Base-by-base conservation (phyloP, 2,113 vertebrate genomes). In the Bujurquina vittata region DNA sequence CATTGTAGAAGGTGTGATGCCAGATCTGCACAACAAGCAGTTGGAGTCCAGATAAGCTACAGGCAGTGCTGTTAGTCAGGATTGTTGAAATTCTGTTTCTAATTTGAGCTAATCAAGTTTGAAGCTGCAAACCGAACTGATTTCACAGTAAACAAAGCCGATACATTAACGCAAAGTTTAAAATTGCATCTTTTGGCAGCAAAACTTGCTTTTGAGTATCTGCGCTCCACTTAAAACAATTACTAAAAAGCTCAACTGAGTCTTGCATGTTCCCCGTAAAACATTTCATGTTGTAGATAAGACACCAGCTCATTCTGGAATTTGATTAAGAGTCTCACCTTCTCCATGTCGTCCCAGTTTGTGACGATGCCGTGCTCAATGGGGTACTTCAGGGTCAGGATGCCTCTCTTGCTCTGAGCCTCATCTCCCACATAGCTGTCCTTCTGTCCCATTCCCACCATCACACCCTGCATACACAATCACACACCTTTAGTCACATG, bases 311-410 rank as follows among this genome's bases (percentile, higher is more conserved):
- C 35, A 37, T 37, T 37, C 35, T 9, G 35, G 35, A 8, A 8
- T 37, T 37, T 15, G 40, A 2, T 15, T 22, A 0, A 0, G 37
- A 3, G 33, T 9, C 18, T 77, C 18, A 95, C 94, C 96, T 99
- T 99, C 94, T 98, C 98, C 98, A 98, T 98, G 89, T 99, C 98
- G 0, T 98, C 98, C 98, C 98, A 99, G 97, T 99, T 98, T 80
- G 97, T 99, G 95, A 98, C 97, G 94, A 99, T 98, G 86, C 97
- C 97, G 0, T 99, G 97, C 87, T 99, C 97, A 33, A 99, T 98
- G 88, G 98, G 97, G 88, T 98, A 98, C 82, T 99, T 99, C 80
- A 91, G 84, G 78, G 87, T 69, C 43, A 69, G 65, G 65, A 69
- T 69, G 23, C 65, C 65, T 0, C 65, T 69, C 43, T 69, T 88